These are phyloP conservation scores for Drosophila paulistorum DNA, from an alignment of 1,140 invertebrate genomes.

Conservation along the genomic window DNA sequence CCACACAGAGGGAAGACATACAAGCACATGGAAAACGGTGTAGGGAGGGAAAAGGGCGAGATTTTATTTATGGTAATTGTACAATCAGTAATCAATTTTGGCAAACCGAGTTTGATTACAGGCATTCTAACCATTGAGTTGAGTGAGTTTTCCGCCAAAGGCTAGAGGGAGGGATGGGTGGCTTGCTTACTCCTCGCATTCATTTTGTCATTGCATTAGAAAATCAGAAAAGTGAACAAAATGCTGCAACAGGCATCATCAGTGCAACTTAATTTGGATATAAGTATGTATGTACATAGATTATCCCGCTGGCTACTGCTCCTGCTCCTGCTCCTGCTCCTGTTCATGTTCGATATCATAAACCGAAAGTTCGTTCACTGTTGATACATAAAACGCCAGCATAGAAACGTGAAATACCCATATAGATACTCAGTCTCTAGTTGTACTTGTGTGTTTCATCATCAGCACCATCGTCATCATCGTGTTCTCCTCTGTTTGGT, in stretches of 20 bases:
- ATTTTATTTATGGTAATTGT: constrained; percentile 14
- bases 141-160: constrained; percentile 1
- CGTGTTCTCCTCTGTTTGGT: constrained; percentile 28
- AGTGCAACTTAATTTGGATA: background rate
- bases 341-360: background rate
- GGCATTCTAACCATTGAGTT: constrained; percentile 7
- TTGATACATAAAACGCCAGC: background rate
- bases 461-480: background rate
- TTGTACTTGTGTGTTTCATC: no score
- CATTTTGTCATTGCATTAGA: constrained; percentile 50
- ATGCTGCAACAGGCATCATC: background rate
- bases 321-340: background rate
- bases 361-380: constrained; percentile 13
- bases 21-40: background rate
- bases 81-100: constrained; percentile 14
- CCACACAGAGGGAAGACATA: background rate
- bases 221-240: background rate
- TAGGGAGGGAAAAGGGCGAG: background rate
- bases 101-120: constrained; percentile 11
- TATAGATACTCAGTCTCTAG: no score
- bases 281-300: no score
- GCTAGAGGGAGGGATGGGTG: background rate
- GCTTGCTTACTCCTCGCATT: constrained; percentile 22
- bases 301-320: no score
- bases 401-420: no score